These are phyloP conservation scores for Brachionus rubens DNA, from an alignment of 1,140 invertebrate species.

Conservation along the genomic window DNA sequence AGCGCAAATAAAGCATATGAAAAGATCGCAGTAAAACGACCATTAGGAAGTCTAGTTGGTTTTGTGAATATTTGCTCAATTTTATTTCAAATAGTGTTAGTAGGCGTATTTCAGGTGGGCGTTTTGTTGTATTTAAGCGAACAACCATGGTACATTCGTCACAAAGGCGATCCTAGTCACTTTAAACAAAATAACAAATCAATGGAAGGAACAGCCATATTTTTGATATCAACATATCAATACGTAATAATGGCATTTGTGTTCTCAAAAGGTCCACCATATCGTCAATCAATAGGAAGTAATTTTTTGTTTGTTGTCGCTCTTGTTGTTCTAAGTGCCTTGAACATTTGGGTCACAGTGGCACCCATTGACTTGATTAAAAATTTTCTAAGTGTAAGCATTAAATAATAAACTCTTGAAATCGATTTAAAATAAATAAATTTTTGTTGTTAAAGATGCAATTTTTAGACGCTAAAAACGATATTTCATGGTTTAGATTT, in stretches of 20 bases:
- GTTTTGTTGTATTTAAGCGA: slow-evolving; percentile 66
- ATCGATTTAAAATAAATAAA: background rate
- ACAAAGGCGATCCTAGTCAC: slow-evolving; percentile 41
- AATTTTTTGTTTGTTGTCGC: slow-evolving; percentile 64
- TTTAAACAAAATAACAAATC: slow-evolving; percentile 48
- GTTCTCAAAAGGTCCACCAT: slow-evolving; percentile 84
- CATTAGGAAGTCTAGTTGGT: slow-evolving; percentile 66
- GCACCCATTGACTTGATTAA: slow-evolving; percentile 52
- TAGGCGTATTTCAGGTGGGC: slow-evolving; percentile 51
- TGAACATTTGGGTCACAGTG: slow-evolving; percentile 53
- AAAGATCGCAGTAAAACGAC: slow-evolving; percentile 68
- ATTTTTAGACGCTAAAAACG: background rate
- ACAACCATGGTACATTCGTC: slow-evolving; percentile 68
- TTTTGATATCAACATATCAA: slow-evolving; percentile 79
- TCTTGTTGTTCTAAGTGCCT: slow-evolving; percentile 44
- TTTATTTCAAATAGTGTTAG: slow-evolving; percentile 70
- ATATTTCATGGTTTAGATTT: slow-evolving; percentile 46
- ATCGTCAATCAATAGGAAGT: slow-evolving; percentile 75
- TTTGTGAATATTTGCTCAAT: slow-evolving; percentile 62
- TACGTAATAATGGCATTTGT: slow-evolving; percentile 82
- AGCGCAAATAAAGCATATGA: slow-evolving; percentile 66
- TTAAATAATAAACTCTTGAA: background rate
- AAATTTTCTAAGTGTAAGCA: slow-evolving; percentile 48
- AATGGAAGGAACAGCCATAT: slow-evolving; percentile 65
- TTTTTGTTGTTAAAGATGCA: slow-evolving; percentile 14